A percentile compares a stretch with the other conserved stretches of the same genome.
Evolutionary conservation across 2,113 vertebrate genomes (phyloP).

Genomic region (Numida meleagris): DNA sequence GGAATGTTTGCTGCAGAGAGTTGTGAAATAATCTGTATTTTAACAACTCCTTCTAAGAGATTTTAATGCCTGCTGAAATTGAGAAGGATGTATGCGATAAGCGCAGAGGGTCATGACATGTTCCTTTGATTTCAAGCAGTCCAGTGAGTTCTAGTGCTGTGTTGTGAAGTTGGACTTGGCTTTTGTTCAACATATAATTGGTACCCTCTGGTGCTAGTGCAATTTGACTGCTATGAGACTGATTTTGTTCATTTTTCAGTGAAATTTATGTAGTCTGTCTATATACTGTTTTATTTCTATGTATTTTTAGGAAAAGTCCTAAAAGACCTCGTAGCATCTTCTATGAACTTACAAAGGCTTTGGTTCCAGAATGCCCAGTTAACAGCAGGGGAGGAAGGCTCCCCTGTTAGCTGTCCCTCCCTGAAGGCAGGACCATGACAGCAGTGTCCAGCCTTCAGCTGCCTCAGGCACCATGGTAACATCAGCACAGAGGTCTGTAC

Average conservation of each 20-base stretch:
- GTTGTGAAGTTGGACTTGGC: not conserved
- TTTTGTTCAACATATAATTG: not conserved
- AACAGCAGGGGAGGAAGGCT: not conserved
- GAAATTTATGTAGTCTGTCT: not conserved
- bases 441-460: not conserved
- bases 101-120: rapidly evolving
- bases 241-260: not conserved
- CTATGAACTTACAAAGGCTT: not conserved
- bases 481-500: not conserved
- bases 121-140: rapidly evolving
- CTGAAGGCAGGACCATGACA: not conserved
- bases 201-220: not conserved
- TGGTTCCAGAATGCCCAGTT: not conserved
- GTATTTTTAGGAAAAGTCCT: not conserved
- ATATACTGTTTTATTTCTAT: not conserved
- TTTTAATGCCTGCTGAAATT: not conserved
- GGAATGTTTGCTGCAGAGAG: not conserved
- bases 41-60: not conserved
- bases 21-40: not conserved
- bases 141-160: not conserved
- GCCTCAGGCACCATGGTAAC: not conserved
- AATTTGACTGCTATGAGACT: not conserved
- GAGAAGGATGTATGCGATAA: not conserved
- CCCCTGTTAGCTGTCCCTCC: not conserved
- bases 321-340: not conserved